Evolutionary conservation across 2,113 vertebrate species (phyloP).

Genomic region (Odocoileus virginianus): DNA sequence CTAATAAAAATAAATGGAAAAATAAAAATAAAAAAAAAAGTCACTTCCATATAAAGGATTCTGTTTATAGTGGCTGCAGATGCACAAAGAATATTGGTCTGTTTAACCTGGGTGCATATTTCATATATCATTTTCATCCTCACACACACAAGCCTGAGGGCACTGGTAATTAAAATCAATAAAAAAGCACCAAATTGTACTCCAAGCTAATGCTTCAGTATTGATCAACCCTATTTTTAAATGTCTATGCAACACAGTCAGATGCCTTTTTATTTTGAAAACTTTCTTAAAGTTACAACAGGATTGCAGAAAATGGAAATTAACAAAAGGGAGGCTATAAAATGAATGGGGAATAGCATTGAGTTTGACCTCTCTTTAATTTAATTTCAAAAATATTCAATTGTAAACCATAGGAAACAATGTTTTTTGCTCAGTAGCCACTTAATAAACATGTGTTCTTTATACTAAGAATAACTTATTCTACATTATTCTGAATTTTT

Average conservation of each 20-base stretch:
- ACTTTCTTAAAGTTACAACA: slow-evolving; percentile 61
- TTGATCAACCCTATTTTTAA: slow-evolving; percentile 78
- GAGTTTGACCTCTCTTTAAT: not conserved
- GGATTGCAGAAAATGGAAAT: slow-evolving; percentile 22
- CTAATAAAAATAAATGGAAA: too few relatives aligned
- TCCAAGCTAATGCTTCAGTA: slow-evolving; percentile 59
- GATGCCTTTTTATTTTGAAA: slow-evolving; percentile 68
- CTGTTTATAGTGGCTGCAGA: slow-evolving; percentile 38
- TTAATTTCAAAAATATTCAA: not conserved
- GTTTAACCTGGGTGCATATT: slow-evolving; percentile 61
- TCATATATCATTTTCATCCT: slow-evolving; percentile 74
- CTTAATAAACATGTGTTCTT: not conserved
- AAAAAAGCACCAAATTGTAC: slow-evolving; percentile 56
- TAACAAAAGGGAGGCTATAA: not conserved
- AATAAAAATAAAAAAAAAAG: not conserved
- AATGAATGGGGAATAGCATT: not conserved
- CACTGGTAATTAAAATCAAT: slow-evolving; percentile 71
- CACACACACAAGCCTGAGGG: slow-evolving; percentile 45
- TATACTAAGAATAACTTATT: not conserved
- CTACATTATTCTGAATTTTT: slow-evolving; percentile 10
- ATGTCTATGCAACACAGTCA: slow-evolving; percentile 71
- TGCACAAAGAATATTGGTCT: not conserved
- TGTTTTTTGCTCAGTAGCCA: not conserved
- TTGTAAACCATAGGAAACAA: not conserved
- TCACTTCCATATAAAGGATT: slow-evolving; percentile 52